phyloP scores from a whole-genome alignment of 2,888 invertebrate species.

The Ochropleura plecta region DNA sequence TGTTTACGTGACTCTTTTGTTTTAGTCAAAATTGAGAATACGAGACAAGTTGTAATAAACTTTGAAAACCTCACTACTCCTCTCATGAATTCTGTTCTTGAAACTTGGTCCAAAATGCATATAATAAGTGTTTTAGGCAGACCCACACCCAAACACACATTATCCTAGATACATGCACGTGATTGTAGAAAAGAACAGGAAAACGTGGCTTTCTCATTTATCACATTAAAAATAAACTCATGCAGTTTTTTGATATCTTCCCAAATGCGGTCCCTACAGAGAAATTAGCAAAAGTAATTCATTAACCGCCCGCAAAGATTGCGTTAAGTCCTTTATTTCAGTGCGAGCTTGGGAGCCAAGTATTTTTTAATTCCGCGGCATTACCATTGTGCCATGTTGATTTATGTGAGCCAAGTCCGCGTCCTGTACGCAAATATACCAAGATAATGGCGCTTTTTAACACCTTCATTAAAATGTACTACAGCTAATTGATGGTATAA shows the following conservation, averaged over 20 bases:
- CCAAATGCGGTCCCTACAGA: constrained; percentile 74
- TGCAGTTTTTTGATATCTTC: not conserved
- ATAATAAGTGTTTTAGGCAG: not conserved
- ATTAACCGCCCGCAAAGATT: constrained; percentile 88
- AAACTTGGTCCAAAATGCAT: not conserved
- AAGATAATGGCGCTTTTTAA: constrained; percentile 87
- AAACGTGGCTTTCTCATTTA: no score
- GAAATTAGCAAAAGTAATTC: constrained; percentile 89
- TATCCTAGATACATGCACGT: no score
- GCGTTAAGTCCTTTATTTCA: constrained; percentile 87
- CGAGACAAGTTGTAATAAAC: not conserved
- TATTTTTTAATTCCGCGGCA: constrained; percentile 89
- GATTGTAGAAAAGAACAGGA: not conserved
- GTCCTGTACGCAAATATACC: constrained; percentile 79
- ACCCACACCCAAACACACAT: not conserved
- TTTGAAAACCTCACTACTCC: not conserved
- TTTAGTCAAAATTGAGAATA: not conserved
- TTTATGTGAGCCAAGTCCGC: constrained; percentile 78
- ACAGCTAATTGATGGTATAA: constrained; percentile 79
- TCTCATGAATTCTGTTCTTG: no score
- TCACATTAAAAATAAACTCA: not conserved
- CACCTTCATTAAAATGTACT: constrained; percentile 86
- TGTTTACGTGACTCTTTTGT: not conserved
- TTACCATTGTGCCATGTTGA: constrained; percentile 88
- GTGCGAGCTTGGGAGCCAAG: constrained; percentile 79